Base-by-base conservation (phyloP, 2,888 invertebrate genomes). In the Villa cingulata region DNA sequence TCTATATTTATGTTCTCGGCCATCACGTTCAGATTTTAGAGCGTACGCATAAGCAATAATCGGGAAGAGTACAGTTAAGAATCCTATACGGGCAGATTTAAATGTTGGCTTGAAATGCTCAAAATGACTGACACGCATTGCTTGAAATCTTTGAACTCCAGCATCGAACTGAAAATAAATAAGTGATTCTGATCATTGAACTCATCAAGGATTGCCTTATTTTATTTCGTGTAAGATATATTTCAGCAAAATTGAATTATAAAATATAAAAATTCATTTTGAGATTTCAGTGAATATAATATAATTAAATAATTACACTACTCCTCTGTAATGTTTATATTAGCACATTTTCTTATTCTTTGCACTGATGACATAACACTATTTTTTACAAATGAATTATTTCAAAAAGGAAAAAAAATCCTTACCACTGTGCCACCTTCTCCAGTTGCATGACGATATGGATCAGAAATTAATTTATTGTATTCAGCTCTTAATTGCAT, bases 371-470 rank as follows among this genome's bases (percentile, higher is more conserved):
- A 67, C 68, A 66, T 67, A 67, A 66, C 43, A 47, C 14, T 5
- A 10, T 17, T 4, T 15, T 5, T n/a, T n/a, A n/a, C n/a, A n/a
- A n/a, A n/a, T n/a, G 20, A 19, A 20, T 37, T 12, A 9, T 41
- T 41, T 27, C 27, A 29, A 42, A 42, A 39, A 10, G 17, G 16
- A 7, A 16, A 37, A 20, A 1, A 41, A 20, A 36, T 32, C n/a
- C 83, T 74, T 74, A 86, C 86, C 64, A 85, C 72, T 64, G 74
- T 72, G 42, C 85, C 85, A 56, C 80, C 79, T 65, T 81, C 78
- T 15, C 72, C 73, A 1, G 73, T 67, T 15, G 76, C 78, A 71
- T 83, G 79, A 59, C 77, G 74, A 62, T 75, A 75, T 3, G 91
- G 91, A 66, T 87, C 81, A 0, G 77, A 72, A 23, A 70, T 65